Base-by-base conservation (phyloP, 2,113 vertebrate genomes). In the Fulmarus glacialis region DNA sequence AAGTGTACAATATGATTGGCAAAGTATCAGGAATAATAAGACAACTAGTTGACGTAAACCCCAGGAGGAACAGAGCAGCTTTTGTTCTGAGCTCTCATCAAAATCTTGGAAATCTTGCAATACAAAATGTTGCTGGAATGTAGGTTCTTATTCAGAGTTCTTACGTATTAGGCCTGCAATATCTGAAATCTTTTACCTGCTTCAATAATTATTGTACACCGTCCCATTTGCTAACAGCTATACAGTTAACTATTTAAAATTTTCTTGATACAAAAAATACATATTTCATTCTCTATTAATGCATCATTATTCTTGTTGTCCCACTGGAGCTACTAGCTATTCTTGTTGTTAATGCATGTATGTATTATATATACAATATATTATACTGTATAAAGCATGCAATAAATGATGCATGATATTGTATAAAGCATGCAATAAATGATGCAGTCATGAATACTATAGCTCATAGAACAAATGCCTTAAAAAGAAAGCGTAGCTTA, bases 1-100 rank as follows among this genome's bases (percentile, higher is more conserved):
- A 96, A 98, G 95, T 24, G 2, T 89, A 98, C 97, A 98, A 95
- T 97, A 97, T 98, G 97, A 98, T 87, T 98, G 98, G 98, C 98
- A 98, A 97, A 97, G 95, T 93, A 93, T 98, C 98, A 98, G 96
- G 96, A 98, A 97, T 96, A 98, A 97, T 88, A 98, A 97, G 96
- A 98, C 96, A 97, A 97, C 95, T 62, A 67, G 95, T 94, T 97
- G 98, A 97, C 62, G 90, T 97, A 97, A 98, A 96, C 77, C 94
- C 93, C 84, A 60, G 79, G 89, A 96, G 92, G 93, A 98, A 98
- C 98, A 98, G 97, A 96, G 75, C 62, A 68, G 91, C 95, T 97
- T 98, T 98, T 98, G 98, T 98, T 96, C 94, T 72, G 64, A 96
- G 86, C 89, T 97, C 96, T 95, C 90, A 97, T 97, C 83, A 96